Evolutionary conservation across 92 coral and sea anemone genomes (phyloP).

Genomic region (Blastomussa wellsi): DNA sequence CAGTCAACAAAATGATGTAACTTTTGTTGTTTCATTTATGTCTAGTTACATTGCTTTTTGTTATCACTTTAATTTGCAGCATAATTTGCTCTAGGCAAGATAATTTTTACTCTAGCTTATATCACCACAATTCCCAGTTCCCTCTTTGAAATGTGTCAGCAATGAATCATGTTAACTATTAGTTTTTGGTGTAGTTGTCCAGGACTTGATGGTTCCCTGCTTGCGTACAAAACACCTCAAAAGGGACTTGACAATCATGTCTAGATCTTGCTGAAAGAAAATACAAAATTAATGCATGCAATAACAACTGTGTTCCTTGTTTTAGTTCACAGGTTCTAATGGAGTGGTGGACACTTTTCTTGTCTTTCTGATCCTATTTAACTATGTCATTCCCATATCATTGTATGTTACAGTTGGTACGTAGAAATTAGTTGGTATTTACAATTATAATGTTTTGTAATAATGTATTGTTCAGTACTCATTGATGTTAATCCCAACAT

Average conservation of each 20-base stretch:
- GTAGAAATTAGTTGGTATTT: slow-evolving; percentile 12
- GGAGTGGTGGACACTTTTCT: slow-evolving; percentile 72
- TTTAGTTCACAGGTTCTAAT: slow-evolving; percentile 46
- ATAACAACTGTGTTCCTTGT: background rate
- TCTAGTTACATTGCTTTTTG: no score
- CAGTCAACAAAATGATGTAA: no score
- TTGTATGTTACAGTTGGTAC: slow-evolving; percentile 96
- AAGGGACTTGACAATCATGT: background rate
- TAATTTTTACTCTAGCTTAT: background rate
- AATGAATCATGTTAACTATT: no score
- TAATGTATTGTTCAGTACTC: no score
- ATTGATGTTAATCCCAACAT: no score
- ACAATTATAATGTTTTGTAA: no score
- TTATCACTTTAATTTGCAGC: background rate
- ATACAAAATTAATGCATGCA: no score
- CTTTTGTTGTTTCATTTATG: no score
- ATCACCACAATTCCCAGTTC: background rate
- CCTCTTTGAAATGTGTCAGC: background rate
- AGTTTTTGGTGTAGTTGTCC: no score
- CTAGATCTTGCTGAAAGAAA: background rate
- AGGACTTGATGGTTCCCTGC: background rate
- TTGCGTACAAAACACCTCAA: background rate
- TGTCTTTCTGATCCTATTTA: slow-evolving; percentile 85
- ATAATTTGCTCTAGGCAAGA: background rate
- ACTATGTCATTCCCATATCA: slow-evolving; percentile 95